A percentile compares a stretch with the other conserved stretches of the same genome.
These are phyloP conservation scores for Microctonus brassicae DNA, from an alignment of 2,888 invertebrate species.

Conservation along the genomic window DNA sequence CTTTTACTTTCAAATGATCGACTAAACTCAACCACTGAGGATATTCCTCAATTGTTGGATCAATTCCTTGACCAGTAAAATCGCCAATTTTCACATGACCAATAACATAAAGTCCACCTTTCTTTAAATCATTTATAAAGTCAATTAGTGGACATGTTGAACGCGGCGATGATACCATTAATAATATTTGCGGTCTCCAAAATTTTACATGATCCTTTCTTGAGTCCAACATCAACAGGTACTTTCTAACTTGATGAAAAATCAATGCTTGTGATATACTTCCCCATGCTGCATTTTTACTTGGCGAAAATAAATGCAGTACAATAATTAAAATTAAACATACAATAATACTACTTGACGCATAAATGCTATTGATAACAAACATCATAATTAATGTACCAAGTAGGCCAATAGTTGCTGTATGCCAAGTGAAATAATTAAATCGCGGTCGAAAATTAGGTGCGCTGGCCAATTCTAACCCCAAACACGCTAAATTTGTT, in stretches of 20 bases:
- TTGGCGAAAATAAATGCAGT: conserved; percentile 90
- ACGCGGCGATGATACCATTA: conserved; percentile 92
- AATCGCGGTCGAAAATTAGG: conserved; percentile 99
- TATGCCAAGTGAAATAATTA: conserved; percentile 95
- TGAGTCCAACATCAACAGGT: conserved; percentile 93
- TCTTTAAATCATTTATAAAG: conserved; percentile 98
- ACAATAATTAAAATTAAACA: conserved; percentile 88
- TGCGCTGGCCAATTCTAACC: conserved; percentile 95
- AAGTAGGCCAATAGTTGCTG: conserved; percentile 86
- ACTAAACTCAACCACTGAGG: conserved; percentile 94
- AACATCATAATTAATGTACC: conserved; percentile 95
- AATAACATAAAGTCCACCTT: conserved; percentile 89
- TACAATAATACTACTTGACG: conserved; percentile 87
- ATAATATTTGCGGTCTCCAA: conserved; percentile 97
- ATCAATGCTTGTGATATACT: conserved; percentile 99
- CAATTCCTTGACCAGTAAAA: conserved; percentile 71
- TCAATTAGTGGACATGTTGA: conserved; percentile 92
- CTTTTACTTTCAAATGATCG: conserved; percentile 95
- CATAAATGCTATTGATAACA: conserved; percentile 91
- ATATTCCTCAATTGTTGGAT: conserved; percentile 83
- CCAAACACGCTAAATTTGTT: conserved; percentile 95
- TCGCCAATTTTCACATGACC: conserved; percentile 85
- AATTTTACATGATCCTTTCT: conserved; percentile 99
- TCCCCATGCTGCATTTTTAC: conserved; percentile 90
- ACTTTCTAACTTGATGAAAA: conserved; percentile 98